phyloP scores from a whole-genome alignment of 2,888 invertebrate genomes.

The Parnassius glacialis region DNA sequence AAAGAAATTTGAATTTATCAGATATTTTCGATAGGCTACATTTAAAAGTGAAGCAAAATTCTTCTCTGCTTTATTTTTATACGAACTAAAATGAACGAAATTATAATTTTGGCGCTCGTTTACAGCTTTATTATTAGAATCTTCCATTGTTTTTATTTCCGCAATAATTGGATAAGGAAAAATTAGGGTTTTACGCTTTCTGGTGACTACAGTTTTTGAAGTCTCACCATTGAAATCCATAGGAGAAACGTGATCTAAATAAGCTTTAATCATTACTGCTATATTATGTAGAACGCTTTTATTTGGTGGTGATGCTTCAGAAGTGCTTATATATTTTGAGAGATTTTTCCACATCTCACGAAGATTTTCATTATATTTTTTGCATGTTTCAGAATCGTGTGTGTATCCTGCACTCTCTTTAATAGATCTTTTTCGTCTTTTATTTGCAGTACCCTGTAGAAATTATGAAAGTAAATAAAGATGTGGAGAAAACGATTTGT shows the following conservation, averaged over 20 bases:
- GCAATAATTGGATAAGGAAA: constrained; percentile 10
- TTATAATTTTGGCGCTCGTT: neutral
- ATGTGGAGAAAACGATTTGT: neutral
- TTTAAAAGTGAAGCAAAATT: constrained; percentile 14
- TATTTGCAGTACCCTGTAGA: constrained; percentile 10
- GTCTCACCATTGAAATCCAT: constrained; percentile 6
- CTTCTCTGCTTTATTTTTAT: constrained; percentile 10
- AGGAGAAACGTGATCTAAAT: constrained; percentile 23
- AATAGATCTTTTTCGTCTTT: constrained; percentile 14
- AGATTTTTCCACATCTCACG: constrained; percentile 17
- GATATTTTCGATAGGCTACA: constrained; percentile 15
- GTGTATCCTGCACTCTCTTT: constrained; percentile 24
- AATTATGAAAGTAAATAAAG: neutral
- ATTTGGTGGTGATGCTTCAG: constrained; percentile 18
- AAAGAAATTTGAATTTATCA: constrained; percentile 4
- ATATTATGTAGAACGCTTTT: constrained; percentile 24
- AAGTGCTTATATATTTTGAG: constrained; percentile 14
- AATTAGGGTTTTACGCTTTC: constrained; percentile 6
- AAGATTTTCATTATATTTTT: constrained; percentile 20
- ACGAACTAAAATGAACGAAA: constrained; percentile 2
- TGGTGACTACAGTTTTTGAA: neutral
- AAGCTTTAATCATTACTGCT: constrained; percentile 23
- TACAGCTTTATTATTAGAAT: constrained; percentile 1
- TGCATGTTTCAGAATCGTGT: constrained; percentile 19
- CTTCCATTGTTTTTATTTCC: constrained; percentile 9